Evolutionary conservation across 2,888 invertebrate species (phyloP).

Genomic region (Thysanoteuthis rhombus): DNA sequence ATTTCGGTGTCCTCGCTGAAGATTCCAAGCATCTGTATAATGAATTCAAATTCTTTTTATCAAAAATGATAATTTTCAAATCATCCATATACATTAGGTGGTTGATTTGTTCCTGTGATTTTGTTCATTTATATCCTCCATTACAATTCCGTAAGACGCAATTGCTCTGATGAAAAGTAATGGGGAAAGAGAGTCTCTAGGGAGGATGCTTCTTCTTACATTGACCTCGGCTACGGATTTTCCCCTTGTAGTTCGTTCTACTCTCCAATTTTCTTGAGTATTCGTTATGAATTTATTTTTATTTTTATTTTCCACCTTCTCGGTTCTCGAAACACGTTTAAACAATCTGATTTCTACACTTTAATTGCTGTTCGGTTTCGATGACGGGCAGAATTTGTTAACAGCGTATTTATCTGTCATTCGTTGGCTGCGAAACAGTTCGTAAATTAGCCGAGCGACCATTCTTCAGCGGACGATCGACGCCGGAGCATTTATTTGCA

Average conservation of each 20-base stretch:
- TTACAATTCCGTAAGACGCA: too few relatives aligned
- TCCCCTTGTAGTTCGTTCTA: too few relatives aligned
- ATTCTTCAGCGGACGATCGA: neutral
- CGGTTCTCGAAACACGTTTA: neutral
- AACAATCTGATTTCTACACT: slow-evolving; percentile 12
- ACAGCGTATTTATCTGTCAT: neutral
- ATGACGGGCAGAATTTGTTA: neutral
- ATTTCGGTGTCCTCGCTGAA: too few relatives aligned
- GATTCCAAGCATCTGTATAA: too few relatives aligned
- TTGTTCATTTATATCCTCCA: too few relatives aligned
- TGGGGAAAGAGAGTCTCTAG: neutral
- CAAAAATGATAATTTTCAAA: too few relatives aligned
- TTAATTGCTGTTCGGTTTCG: slow-evolving; percentile 12
- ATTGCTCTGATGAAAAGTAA: neutral
- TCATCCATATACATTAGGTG: too few relatives aligned
- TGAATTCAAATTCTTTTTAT: too few relatives aligned
- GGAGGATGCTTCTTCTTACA: too few relatives aligned
- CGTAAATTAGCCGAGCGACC: neutral
- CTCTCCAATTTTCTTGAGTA: neutral
- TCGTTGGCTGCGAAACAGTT: neutral
- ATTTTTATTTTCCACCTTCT: neutral
- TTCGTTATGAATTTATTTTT: neutral
- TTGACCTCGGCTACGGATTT: too few relatives aligned
- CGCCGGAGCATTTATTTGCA: neutral
- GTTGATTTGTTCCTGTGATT: too few relatives aligned